Evolutionary conservation across 2,888 invertebrate genomes (phyloP), one percentile per base, ranked within the genome.

Genomic region (Notodonta ziczac): DNA sequence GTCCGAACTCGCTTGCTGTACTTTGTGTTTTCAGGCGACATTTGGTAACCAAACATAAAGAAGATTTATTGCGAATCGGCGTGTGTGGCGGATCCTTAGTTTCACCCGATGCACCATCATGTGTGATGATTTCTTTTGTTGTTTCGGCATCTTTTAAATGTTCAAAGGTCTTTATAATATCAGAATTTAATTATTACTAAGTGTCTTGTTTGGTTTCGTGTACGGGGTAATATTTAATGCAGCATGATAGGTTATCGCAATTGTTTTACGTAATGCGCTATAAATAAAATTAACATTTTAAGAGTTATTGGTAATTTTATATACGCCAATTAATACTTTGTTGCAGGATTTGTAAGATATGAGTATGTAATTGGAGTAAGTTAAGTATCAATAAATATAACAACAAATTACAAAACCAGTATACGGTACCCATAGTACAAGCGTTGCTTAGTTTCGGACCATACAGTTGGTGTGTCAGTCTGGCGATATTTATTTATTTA

Each of bases 11-110:
- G 81, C 83, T 82, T 82, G 83, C 85, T 86, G 85, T 88, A 78
- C 62, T 73, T 87, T 86, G 68, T 69, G 63, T 72, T 70, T 88
- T 81, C 82, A 87, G 78, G 84, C 80, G 85, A 89, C 89, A 87
- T 85, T 88, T 84, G 84, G 89, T 88, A 87, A 84, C 86, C 88
- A 91, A 82, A 92, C 88, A 87, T 83, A 83, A 82, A 84, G 80
- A 81, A 85, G 87, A 90, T 92, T 91, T 90, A 91, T 90, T 86
- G 83, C 82, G 66, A 81, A 81, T 78, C 87, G 70, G 82, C 85
- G 86, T 89, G 90, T 88, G 90, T 84, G 88, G 87, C 81, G 72
- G 70, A 68, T 75, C 75, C 81, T 80, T 77, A 76, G 76, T 73
- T 78, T 79, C 62, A 70, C 67, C 77, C 76, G 75, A 72, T 73